Percentiles rank a stretch among this genome's conserved stretches.
Evolutionary conservation across 2,888 invertebrate species (phyloP).

Genomic region (Deilephila porcellus): DNA sequence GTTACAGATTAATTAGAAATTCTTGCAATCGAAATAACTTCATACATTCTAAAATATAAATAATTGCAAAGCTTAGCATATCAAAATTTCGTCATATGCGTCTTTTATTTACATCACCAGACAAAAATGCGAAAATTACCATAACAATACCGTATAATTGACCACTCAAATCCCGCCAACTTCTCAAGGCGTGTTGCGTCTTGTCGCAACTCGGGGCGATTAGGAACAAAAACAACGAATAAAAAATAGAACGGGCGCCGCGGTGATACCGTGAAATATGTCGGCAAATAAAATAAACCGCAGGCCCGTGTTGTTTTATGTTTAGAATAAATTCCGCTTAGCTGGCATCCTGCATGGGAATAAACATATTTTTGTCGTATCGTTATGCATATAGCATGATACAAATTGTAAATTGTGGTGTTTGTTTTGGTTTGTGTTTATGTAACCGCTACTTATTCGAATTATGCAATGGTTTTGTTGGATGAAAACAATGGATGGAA

Average conservation of each 20-base stretch:
- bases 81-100: background rate
- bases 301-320: constrained; percentile 42
- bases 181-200: constrained; percentile 65
- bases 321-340: constrained; percentile 31
- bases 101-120: background rate
- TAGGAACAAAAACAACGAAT: constrained; percentile 58
- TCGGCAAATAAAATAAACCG: constrained; percentile 67
- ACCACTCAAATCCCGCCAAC: constrained; percentile 38
- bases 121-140: constrained; percentile 26
- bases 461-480: too few relatives aligned
- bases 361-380: constrained; percentile 20
- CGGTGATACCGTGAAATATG: constrained; percentile 70
- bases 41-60: too few relatives aligned
- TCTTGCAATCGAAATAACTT: too few relatives aligned
- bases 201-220: constrained; percentile 72
- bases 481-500: too few relatives aligned
- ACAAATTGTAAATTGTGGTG: background rate
- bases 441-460: too few relatives aligned
- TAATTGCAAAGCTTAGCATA: too few relatives aligned
- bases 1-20: too few relatives aligned
- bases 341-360: constrained; percentile 22
- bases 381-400: background rate
- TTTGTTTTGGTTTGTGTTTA: background rate
- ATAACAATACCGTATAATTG: constrained; percentile 41
- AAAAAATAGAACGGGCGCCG: constrained; percentile 48